Evolutionary conservation across 92 coral and sea anemone species (phyloP).

Genomic region (Paragorgia papillata): DNA sequence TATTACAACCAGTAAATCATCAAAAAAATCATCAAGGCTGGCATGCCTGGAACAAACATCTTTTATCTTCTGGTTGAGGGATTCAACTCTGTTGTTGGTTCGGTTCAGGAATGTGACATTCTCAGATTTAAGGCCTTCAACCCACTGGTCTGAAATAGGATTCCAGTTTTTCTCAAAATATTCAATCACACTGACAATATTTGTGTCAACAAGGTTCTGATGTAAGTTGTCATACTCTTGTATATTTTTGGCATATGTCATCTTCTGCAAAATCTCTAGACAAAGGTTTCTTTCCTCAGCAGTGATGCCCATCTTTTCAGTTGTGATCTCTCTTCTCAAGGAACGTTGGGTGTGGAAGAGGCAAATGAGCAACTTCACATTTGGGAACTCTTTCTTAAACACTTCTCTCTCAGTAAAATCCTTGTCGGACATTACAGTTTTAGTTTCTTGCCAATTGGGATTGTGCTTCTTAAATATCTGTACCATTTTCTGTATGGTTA

Average conservation of each 20-base stretch:
- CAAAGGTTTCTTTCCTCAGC: constrained; percentile 44
- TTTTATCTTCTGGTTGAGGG: constrained; percentile 59
- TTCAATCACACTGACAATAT: constrained; percentile 37
- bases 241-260: no score
- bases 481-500: constrained; percentile 20
- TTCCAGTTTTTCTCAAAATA: constrained; percentile 56
- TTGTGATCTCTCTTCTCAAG: constrained; percentile 42
- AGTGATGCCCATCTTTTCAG: constrained; percentile 59
- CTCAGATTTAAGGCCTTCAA: constrained; percentile 48
- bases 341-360: constrained; percentile 1
- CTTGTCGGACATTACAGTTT: constrained; percentile 17
- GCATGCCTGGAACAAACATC: constrained; percentile 58
- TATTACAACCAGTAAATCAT: constrained; percentile 35
- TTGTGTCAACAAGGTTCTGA: no score
- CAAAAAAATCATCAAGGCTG: constrained; percentile 53
- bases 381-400: constrained; percentile 11
- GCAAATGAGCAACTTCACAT: background rate
- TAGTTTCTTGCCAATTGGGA: background rate
- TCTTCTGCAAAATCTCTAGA: background rate
- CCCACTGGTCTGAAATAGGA: constrained; percentile 61
- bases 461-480: constrained; percentile 6
- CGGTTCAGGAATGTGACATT: constrained; percentile 49
- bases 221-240: no score
- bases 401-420: constrained; percentile 13
- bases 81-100: constrained; percentile 64